Percentiles rank a stretch among this genome's conserved stretches.
Evolutionary conservation across 2,797 vertebrate genomes (phyloP).

Genomic region (Helarctos malayanus): DNA sequence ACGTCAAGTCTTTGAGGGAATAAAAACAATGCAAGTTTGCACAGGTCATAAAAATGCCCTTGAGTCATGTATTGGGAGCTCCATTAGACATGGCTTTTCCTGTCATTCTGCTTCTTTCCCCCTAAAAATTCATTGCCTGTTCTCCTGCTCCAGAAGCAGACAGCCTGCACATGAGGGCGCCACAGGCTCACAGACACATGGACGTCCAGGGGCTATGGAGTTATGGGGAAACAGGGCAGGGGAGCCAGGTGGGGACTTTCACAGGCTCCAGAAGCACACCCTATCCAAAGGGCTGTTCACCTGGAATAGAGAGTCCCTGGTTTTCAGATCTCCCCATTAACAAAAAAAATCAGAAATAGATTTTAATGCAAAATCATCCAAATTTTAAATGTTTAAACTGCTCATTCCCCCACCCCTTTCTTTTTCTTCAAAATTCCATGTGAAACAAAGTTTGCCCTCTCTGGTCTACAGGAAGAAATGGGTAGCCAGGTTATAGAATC

Average conservation of each 20-base stretch:
- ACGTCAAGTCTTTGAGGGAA: background rate
- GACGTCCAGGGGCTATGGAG: background rate
- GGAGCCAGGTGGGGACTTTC: background rate
- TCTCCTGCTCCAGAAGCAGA: background rate
- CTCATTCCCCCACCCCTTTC: background rate
- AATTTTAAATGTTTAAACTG: background rate
- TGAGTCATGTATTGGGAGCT: background rate
- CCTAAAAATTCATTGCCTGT: background rate
- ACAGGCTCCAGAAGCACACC: accelerated
- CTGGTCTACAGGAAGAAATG: background rate
- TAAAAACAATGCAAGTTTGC: background rate
- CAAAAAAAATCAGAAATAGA: background rate
- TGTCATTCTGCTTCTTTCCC: background rate
- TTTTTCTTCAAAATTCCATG: background rate
- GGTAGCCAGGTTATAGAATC: background rate
- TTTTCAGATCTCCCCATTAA: background rate
- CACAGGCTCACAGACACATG: background rate
- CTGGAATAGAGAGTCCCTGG: background rate
- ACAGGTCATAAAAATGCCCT: background rate
- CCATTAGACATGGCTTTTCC: background rate
- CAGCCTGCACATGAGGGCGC: background rate
- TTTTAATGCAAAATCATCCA: background rate
- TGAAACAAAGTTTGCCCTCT: background rate
- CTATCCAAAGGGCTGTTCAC: background rate
- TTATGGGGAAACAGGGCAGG: background rate